Evolutionary conservation across 37 sponge, comb jelly and placozoan species (phyloP), one percentile per base, ranked within the genome.

Genomic region (Ephydatia muelleri): DNA sequence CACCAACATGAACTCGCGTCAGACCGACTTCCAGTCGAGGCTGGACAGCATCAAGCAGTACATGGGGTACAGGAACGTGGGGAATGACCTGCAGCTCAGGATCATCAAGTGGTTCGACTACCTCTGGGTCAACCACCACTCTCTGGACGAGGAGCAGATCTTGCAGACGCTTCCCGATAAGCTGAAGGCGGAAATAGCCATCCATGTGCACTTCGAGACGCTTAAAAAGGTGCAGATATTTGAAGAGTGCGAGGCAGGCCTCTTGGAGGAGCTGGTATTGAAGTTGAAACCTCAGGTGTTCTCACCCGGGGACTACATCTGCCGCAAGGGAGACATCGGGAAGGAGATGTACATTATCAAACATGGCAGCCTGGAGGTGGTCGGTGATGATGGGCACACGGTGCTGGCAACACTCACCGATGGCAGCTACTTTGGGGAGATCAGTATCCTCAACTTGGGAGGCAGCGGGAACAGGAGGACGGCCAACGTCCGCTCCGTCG

Each of bases 301-400:
- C 64, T 94, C 99, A 1, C 99, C 99, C 9, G 93, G 93, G n/a
- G 99, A 98, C 83, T 94, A 91, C 40, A 81, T 98, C 29, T 98
- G 97, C 40, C 91, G 95, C 32, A 96, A 94, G 47, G 97, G 97
- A 5, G 97, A 98, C 84, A 90, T 98, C 38, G 99, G 96, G 35
- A 92, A 93, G 57, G 99, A 98, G 84, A 96, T 98, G 97, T 96
- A 90, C 82, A 96, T 98, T 32, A 87, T 98, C n/a, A 92, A 92
- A 19, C 86, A 86, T 67, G 99, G 99, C 32, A 82, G 80, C 29
- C 87, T 96, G 38, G 84, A 88, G 19, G 94, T 96, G 49, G 78
- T 91, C 19, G 90, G 79, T 73, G 91, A 93, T 25, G 96, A 97
- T 26, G 83, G 80, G 1, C 49, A 38, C 27, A 83, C 82, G 19